phyloP scores from a whole-genome alignment of 2,113 vertebrate species.

The Chloebia gouldiae region DNA sequence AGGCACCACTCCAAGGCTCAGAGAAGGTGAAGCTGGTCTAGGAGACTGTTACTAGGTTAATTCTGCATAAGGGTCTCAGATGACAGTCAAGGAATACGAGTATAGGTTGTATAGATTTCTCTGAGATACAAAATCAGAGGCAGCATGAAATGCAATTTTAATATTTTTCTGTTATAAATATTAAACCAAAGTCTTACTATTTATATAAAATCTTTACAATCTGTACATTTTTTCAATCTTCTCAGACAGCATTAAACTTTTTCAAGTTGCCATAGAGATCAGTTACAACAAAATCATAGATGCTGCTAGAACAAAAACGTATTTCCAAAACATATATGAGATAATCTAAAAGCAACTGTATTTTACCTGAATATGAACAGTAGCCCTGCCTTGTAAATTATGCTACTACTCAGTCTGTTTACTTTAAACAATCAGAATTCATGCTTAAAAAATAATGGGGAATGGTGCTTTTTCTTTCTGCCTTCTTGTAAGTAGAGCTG shows the following conservation, averaged over 20 bases:
- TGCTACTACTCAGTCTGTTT: neutral
- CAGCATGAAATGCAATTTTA: constrained; percentile 7
- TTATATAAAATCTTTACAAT: constrained; percentile 72
- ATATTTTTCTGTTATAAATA: constrained; percentile 75
- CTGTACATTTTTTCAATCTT: constrained; percentile 64
- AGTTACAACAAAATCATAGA: constrained; percentile 2
- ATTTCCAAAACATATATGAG: neutral
- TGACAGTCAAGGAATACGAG: neutral
- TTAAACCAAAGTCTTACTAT: constrained; percentile 62
- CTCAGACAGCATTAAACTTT: constrained; percentile 34
- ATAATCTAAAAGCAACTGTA: neutral
- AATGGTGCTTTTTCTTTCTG: neutral
- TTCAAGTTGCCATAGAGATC: neutral
- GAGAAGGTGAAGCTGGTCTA: neutral
- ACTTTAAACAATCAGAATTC: neutral
- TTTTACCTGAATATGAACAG: neutral
- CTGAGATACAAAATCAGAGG: neutral
- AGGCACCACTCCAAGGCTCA: neutral
- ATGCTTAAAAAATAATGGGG: neutral
- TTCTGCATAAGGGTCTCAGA: neutral
- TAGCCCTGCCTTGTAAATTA: neutral
- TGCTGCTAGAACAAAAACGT: neutral
- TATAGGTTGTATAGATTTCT: neutral
- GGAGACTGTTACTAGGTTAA: neutral
- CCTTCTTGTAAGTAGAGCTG: neutral